Evolutionary conservation across 2,797 vertebrate genomes (phyloP), one percentile per base, ranked within the genome.

Genomic region (Sebastes miniatus): DNA sequence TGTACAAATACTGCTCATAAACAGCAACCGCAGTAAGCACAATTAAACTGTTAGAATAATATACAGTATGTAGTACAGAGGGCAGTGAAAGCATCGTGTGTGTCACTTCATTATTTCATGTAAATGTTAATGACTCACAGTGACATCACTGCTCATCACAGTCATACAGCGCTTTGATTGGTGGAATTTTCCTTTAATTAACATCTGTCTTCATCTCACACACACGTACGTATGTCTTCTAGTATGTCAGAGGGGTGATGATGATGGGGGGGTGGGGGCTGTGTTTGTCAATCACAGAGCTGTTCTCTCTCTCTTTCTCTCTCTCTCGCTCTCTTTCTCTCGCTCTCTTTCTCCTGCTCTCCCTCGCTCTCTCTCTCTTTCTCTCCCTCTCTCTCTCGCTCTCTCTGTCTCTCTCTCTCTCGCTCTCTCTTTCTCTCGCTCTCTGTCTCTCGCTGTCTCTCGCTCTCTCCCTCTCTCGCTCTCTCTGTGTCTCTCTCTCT

Each of bases 281-380:
- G 31, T 34, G 32, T 34, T 78, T 83, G 80, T 87, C 88, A 77
- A 5, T 87, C 84, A 81, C 61, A 13, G 50, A 61, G 5, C 11
- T 8, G 9, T 0, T 4, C 20, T 18, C 13, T 25, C 14, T 24
- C 16, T 31, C 66, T 66, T n/a, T 66, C n/a, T 20, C 11, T 36
- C 66, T 65, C 27, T 65, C 24, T 54, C 24, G 59, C 29, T 47
- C 11, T 10, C 50, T 27, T 0, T 50, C 65, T 16, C 6, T 24
- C 29, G 1, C 29, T 29, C 58, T 4, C 18, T 16, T 13, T 24
- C 14, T 24, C 14, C n/a, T n/a, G 29, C 65, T 69, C 27, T 61
- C 14, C 20, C 8, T 29, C 66, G 47, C 24, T 65, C 24, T 54
- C n/a, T 59, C 29, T 36, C 11, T 13, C 50, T 56, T 1, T 36